A percentile compares a stretch with the other conserved stretches of the same genome.
Evolutionary conservation across 2,888 invertebrate species (phyloP).

Genomic region (Atrina japonica): DNA sequence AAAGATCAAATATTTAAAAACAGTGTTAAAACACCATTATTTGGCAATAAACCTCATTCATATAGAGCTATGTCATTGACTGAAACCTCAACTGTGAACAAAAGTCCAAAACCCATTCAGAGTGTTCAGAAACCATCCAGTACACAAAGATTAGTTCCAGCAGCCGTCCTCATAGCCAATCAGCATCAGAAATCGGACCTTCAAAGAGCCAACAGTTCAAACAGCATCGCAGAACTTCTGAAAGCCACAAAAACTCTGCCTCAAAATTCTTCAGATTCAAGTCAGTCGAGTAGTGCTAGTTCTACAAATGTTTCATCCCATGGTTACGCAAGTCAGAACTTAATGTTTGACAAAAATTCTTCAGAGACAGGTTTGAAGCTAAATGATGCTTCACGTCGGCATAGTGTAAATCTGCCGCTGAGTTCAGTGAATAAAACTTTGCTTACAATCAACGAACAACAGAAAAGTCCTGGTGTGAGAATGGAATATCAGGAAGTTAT

Average conservation of each 20-base stretch:
- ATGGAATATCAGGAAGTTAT: constrained; percentile 6
- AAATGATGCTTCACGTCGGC: constrained; percentile 8
- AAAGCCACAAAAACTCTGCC: constrained; percentile 35
- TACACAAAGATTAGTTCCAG: constrained; percentile 22
- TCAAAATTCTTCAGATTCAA: constrained; percentile 1
- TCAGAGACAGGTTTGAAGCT: neutral
- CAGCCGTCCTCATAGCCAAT: neutral
- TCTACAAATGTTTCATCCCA: neutral
- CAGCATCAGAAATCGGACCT: neutral
- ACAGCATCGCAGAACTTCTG: constrained; percentile 24
- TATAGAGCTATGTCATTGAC: constrained; percentile 15
- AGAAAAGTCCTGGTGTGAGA: neutral
- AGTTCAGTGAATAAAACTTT: neutral
- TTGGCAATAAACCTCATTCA: constrained; percentile 25
- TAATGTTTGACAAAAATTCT: too few relatives aligned
- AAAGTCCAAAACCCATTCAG: neutral
- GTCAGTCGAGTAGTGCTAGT: neutral
- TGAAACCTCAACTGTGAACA: neutral
- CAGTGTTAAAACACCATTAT: constrained; percentile 11
- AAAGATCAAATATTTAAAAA: too few relatives aligned
- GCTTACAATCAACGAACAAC: neutral
- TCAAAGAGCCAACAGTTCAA: constrained; percentile 2
- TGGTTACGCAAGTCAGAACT: neutral
- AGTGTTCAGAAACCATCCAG: neutral
- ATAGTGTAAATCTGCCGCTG: constrained; percentile 12